Conservation (phyloP, 1,140 invertebrate genomes). For the Whitmania pigra region DNA sequence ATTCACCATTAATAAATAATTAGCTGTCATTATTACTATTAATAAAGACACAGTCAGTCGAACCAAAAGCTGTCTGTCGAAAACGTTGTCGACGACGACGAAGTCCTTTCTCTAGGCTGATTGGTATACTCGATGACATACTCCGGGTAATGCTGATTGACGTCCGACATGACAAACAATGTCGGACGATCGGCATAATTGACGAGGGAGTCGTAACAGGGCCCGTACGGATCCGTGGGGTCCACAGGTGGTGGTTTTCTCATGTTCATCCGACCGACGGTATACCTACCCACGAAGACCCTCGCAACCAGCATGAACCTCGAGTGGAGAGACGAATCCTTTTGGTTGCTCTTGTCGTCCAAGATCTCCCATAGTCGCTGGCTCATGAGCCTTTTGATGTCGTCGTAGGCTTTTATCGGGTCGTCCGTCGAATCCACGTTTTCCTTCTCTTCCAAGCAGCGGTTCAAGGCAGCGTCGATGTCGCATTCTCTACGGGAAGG, state of each 20-base stretch:
- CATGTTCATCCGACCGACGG: slow-evolving; percentile 26
- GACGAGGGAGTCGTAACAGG: slow-evolving; percentile 30
- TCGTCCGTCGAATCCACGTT: background rate
- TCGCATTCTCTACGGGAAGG: background rate
- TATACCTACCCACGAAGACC: slow-evolving; percentile 32
- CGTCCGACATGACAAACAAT: slow-evolving; percentile 35
- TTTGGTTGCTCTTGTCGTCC: background rate
- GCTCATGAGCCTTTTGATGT: background rate
- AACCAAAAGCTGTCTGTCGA: too few relatives aligned
- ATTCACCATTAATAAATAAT: too few relatives aligned
- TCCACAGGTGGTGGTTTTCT: slow-evolving; percentile 30
- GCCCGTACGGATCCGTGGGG: slow-evolving; percentile 19
- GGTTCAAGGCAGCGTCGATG: background rate
- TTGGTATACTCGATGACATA: slow-evolving; percentile 32
- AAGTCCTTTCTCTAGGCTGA: background rate
- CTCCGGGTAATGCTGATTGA: slow-evolving; percentile 32
- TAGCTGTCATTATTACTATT: too few relatives aligned
- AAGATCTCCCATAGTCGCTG: background rate
- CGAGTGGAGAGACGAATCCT: background rate
- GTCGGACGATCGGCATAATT: slow-evolving; percentile 28
- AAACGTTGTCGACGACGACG: too few relatives aligned
- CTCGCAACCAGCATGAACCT: slow-evolving; percentile 31
- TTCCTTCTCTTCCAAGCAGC: background rate
- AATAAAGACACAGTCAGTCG: too few relatives aligned
- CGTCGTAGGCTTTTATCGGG: background rate